Conservation (phyloP, 2,113 vertebrate genomes). For the Eclectus roratus region DNA sequence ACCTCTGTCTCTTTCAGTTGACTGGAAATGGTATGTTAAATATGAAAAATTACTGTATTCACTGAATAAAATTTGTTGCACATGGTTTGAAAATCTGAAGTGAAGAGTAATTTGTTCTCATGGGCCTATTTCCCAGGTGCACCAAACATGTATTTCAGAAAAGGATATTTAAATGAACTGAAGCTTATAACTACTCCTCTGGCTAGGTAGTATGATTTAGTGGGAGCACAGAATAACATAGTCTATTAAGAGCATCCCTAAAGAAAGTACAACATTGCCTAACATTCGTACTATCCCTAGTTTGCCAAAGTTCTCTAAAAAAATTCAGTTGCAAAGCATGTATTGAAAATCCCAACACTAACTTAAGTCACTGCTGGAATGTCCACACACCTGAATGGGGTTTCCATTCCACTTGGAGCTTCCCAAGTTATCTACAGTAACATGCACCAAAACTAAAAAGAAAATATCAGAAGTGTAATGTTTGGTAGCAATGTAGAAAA, state of each 20-base stretch:
- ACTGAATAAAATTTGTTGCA: not conserved
- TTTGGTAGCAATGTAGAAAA: not conserved
- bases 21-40: not conserved
- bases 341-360: not conserved
- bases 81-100: not conserved
- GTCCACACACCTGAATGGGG: not conserved
- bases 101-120: not conserved
- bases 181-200: not conserved
- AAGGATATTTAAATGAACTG: not conserved
- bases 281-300: not conserved
- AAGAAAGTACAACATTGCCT: not conserved
- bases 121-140: not conserved
- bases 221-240: not conserved
- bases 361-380: not conserved
- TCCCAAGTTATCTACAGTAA: not conserved
- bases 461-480: not conserved
- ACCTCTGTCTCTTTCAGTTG: not conserved
- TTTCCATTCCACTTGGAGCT: not conserved
- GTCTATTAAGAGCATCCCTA: not conserved
- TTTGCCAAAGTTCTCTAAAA: not conserved
- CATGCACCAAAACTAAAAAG: not conserved
- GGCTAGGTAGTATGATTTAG: not conserved
- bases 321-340: not conserved
- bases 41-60: not conserved
- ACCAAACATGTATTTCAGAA: not conserved